These are phyloP conservation scores for Leptopilina myrica DNA, from an alignment of 2,888 invertebrate species.

Conservation along the genomic window DNA sequence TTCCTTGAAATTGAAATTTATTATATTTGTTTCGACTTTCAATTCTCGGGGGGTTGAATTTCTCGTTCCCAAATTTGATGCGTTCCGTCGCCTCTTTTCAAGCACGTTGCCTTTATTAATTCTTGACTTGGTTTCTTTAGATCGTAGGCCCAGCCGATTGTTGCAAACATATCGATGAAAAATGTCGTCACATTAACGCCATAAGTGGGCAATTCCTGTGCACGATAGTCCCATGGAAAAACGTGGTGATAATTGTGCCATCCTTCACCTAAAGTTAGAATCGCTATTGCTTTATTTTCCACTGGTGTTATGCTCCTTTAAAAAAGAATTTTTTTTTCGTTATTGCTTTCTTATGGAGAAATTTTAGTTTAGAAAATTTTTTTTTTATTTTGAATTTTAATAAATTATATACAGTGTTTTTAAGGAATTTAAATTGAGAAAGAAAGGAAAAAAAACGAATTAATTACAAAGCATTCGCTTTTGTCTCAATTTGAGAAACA, in stretches of 20 bases:
- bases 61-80: constrained; percentile 46
- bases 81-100: constrained; percentile 79
- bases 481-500: no score
- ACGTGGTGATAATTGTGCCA: constrained; percentile 90
- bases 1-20: no score
- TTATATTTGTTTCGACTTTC: neutral
- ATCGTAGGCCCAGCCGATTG: constrained; percentile 88
- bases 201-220: constrained; percentile 86
- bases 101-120: constrained; percentile 78
- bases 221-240: constrained; percentile 95
- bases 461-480: no score
- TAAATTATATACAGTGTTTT: no score
- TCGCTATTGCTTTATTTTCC: constrained; percentile 63
- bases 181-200: constrained; percentile 83
- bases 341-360: no score
- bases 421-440: no score
- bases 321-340: neutral
- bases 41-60: neutral
- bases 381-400: no score
- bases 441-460: no score
- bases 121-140: constrained; percentile 82
- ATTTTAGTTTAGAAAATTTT: no score
- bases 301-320: constrained; percentile 59
- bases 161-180: constrained; percentile 83
- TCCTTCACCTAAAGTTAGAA: constrained; percentile 75